phyloP scores from a whole-genome alignment of 2,113 vertebrate species.

The Muntiacus muntjak region DNA sequence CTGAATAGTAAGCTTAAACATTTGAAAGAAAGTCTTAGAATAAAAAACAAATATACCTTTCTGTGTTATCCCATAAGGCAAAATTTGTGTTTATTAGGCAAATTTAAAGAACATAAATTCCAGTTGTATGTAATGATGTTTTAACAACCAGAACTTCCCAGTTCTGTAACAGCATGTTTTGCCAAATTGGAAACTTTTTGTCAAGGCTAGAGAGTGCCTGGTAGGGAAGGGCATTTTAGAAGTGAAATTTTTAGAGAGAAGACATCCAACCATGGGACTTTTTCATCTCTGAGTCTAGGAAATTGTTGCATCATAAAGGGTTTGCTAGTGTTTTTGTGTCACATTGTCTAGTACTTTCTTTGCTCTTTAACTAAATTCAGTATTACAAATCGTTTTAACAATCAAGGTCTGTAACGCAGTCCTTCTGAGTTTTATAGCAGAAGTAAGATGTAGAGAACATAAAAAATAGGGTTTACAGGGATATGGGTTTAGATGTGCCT shows the following conservation, averaged over 20 bases:
- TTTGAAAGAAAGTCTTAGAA: neutral
- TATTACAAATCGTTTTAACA: neutral
- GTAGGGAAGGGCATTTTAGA: neutral
- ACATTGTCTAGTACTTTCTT: neutral
- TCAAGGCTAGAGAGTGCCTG: neutral
- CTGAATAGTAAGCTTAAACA: neutral
- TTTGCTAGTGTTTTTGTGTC: neutral
- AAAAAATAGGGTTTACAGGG: neutral
- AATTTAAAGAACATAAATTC: neutral
- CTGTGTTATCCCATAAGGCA: neutral
- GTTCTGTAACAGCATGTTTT: neutral
- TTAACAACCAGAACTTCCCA: neutral
- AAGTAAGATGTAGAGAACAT: neutral
- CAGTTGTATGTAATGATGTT: neutral
- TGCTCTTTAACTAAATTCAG: neutral
- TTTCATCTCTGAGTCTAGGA: neutral
- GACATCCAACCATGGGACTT: neutral
- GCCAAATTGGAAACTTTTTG: neutral
- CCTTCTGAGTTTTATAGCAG: neutral
- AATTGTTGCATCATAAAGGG: neutral
- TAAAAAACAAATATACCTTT: neutral
- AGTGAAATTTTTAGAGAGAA: neutral
- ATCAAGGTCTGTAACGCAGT: neutral
- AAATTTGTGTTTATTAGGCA: neutral
- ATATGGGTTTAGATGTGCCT: neutral